Conservation (phyloP, 53 echinoderm and acorn worm genomes). For the Crossaster papposus region DNA sequence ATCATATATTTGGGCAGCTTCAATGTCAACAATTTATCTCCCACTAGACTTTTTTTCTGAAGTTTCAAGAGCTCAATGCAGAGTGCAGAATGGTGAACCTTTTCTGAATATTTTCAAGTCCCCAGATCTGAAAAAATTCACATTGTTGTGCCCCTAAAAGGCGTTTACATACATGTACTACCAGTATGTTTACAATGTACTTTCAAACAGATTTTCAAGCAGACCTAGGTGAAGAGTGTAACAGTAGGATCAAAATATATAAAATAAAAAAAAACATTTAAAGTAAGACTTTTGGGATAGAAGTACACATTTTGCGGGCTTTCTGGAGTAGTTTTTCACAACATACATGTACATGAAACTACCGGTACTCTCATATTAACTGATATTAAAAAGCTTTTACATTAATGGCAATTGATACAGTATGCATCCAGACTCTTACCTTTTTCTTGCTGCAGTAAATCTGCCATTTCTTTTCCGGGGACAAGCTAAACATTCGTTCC, state of each 20-base stretch:
- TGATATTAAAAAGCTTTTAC: too few species aligned
- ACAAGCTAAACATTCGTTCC: slow-evolving; percentile 94
- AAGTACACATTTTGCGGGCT: too few species aligned
- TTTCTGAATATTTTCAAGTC: background rate
- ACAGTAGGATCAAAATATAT: too few species aligned
- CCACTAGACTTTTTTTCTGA: background rate
- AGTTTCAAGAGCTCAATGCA: background rate
- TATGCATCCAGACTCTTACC: slow-evolving; percentile 66
- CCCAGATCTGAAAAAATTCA: background rate
- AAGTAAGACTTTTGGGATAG: too few species aligned
- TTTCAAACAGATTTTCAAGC: too few species aligned
- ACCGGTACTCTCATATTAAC: too few species aligned
- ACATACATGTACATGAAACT: too few species aligned
- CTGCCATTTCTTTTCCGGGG: slow-evolving; percentile 99
- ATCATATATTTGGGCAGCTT: background rate
- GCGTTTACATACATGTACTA: too few species aligned
- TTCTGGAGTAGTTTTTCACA: too few species aligned
- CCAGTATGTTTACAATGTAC: too few species aligned
- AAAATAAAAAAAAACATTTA: too few species aligned
- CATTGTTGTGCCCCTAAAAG: background rate
- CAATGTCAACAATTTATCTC: background rate
- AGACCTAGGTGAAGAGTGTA: too few species aligned
- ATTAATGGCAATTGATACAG: background rate
- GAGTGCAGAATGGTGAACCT: background rate
- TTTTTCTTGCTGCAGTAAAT: slow-evolving; percentile 98